Conservation (phyloP, 2,797 vertebrate species). For the Manis javanica region DNA sequence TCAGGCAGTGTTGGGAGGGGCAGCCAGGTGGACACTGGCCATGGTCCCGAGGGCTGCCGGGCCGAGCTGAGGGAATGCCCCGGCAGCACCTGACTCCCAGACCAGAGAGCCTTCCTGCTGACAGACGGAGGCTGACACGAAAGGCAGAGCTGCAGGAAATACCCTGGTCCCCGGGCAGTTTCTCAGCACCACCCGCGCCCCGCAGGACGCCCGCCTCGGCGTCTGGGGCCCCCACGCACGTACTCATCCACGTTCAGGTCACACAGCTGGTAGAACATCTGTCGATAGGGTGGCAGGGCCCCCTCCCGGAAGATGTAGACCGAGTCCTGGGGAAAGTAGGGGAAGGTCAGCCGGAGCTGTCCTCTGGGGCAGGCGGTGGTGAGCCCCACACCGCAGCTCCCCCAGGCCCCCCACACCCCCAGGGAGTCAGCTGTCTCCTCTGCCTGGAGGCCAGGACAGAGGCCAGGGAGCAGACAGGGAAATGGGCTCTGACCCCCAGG, state of each 20-base stretch:
- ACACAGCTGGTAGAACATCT: conserved; percentile 99
- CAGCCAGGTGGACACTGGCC: rapidly evolving
- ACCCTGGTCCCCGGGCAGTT: rapidly evolving
- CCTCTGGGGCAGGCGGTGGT: rapidly evolving
- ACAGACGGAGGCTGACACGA: rapidly evolving
- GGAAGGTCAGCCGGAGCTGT: not conserved
- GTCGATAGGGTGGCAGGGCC: conserved; percentile 96
- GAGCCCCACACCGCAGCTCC: rapidly evolving
- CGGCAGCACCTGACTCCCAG: rapidly evolving
- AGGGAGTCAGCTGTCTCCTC: not conserved
- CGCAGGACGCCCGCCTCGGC: rapidly evolving
- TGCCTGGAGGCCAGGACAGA: too few relatives aligned
- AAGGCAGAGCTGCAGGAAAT: not conserved
- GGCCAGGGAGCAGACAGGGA: not conserved
- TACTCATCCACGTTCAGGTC: conserved; percentile 95
- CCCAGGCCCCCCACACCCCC: not conserved
- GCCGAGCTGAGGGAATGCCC: not conserved
- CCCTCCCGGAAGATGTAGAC: conserved; percentile 94
- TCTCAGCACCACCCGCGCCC: not conserved
- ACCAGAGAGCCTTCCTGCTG: rapidly evolving
- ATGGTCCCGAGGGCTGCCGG: rapidly evolving
- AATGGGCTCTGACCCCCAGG: not conserved
- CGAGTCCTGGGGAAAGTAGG: conserved; percentile 89
- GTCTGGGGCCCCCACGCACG: not conserved
- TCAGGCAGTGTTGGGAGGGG: not conserved